A percentile compares a stretch with the other conserved stretches of the same genome.
Conservation (phyloP, 1,140 invertebrate genomes). For the Ylistrum balloti region DNA sequence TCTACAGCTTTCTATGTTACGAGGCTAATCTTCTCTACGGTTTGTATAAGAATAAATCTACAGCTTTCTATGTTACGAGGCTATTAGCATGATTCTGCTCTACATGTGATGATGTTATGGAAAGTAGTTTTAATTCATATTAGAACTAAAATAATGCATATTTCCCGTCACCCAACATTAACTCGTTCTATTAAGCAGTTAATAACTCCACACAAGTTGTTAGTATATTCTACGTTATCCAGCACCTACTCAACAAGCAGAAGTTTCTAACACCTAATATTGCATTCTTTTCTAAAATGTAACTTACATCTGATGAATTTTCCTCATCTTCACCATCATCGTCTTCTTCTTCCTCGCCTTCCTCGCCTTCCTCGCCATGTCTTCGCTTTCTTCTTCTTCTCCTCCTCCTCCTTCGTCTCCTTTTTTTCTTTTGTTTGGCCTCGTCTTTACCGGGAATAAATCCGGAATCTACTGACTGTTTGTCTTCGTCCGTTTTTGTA, state of each 20-base stretch:
- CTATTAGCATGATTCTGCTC: no score
- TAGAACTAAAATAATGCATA: not conserved
- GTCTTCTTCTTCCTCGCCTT: not conserved
- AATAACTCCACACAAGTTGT: not conserved
- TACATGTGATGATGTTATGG: not conserved
- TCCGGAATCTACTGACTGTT: constrained; percentile 2
- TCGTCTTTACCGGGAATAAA: not conserved
- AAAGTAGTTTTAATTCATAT: no score
- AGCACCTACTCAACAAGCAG: not conserved
- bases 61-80: no score
- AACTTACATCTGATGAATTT: not conserved
- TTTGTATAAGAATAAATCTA: no score
- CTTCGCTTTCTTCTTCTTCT: not conserved
- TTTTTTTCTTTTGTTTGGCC: not conserved
- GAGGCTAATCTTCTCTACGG: no score
- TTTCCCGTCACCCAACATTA: not conserved
- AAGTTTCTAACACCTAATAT: not conserved
- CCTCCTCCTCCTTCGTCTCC: not conserved
- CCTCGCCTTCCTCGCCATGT: not conserved
- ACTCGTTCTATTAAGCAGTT: not conserved
- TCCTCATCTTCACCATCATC: not conserved
- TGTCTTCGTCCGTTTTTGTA: not conserved
- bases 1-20: no score
- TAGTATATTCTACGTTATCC: not conserved
- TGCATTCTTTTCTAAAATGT: not conserved